phyloP scores from a whole-genome alignment of 1,140 invertebrate species.

The Pissodes strobi region DNA sequence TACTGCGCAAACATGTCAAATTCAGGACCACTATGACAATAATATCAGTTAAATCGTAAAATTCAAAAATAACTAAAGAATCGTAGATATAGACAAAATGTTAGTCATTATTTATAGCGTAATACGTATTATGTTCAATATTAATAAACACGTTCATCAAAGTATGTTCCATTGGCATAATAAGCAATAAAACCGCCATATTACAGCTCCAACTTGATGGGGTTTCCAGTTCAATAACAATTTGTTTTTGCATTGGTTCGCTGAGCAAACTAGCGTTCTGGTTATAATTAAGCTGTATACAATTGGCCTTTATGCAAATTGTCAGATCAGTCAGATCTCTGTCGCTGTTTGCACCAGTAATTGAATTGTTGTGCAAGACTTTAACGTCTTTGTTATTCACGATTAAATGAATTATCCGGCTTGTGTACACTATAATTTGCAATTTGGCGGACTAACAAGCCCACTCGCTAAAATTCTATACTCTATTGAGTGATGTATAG shows the following conservation, averaged over 20 bases:
- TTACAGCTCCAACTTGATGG: neutral
- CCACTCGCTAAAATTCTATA: no score
- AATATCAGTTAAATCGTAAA: no score
- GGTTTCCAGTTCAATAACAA: constrained; percentile 1
- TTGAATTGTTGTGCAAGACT: constrained; percentile 10
- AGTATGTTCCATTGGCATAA: no score
- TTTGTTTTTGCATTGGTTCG: neutral
- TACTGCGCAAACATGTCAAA: no score
- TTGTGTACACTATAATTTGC: constrained; percentile 8
- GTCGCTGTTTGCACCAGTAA: constrained; percentile 3
- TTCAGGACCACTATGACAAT: no score
- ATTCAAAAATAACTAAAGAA: no score
- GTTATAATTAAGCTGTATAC: constrained; percentile 6
- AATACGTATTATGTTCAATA: no score
- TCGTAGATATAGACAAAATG: no score
- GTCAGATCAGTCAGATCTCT: neutral
- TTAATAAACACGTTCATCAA: no score
- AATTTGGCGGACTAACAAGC: constrained; percentile 4
- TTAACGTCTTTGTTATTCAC: constrained; percentile 2
- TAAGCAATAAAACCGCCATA: no score
- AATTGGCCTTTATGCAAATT: constrained; percentile 10
- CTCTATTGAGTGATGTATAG: no score
- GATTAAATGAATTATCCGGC: neutral
- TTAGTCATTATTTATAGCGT: no score
- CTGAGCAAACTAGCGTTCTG: neutral